phyloP scores from a whole-genome alignment of 2,797 vertebrate species.

The Chromis chromis region DNA sequence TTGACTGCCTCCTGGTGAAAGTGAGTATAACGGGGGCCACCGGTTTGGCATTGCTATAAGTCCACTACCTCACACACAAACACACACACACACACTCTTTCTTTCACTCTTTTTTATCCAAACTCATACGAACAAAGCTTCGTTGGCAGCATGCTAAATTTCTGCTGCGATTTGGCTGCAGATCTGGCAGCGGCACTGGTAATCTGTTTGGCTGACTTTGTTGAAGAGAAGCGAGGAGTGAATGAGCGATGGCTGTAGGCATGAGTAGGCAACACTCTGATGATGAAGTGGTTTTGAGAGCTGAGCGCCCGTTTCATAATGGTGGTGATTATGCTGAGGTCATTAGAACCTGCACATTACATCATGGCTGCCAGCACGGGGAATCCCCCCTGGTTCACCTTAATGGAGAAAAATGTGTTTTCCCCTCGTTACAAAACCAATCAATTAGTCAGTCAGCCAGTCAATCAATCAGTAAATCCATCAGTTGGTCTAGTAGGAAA shows the following conservation, averaged over 20 bases:
- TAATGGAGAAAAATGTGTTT: conserved; percentile 73
- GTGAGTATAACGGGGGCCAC: conserved; percentile 24
- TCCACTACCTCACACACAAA: conserved; percentile 6
- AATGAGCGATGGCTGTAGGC: conserved; percentile 57
- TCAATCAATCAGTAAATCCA: conserved; percentile 67
- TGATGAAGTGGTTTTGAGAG: conserved; percentile 72
- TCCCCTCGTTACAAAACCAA: conserved; percentile 57
- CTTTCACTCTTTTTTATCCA: conserved; percentile 7
- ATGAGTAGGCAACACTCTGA: conserved; percentile 62
- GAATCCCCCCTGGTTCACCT: conserved; percentile 42
- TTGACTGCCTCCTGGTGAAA: conserved; percentile 53
- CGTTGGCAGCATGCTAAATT: conserved; percentile 22
- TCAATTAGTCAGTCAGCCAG: conserved; percentile 61
- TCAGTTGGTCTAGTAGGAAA: conserved; percentile 43
- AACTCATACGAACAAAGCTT: conserved; percentile 50
- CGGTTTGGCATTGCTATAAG: conserved; percentile 44
- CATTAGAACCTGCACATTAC: conserved; percentile 76
- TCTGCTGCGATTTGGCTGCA: conserved; percentile 51
- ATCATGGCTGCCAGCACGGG: conserved; percentile 65
- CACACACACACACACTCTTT: not conserved
- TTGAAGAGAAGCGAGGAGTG: conserved; percentile 35
- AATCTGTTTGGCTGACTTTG: conserved; percentile 48
- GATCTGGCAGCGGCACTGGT: conserved; percentile 45
- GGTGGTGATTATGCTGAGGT: conserved; percentile 76
- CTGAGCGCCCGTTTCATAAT: conserved; percentile 66